Base-by-base conservation (phyloP, 2,113 vertebrate species). In the Labeo catla region DNA sequence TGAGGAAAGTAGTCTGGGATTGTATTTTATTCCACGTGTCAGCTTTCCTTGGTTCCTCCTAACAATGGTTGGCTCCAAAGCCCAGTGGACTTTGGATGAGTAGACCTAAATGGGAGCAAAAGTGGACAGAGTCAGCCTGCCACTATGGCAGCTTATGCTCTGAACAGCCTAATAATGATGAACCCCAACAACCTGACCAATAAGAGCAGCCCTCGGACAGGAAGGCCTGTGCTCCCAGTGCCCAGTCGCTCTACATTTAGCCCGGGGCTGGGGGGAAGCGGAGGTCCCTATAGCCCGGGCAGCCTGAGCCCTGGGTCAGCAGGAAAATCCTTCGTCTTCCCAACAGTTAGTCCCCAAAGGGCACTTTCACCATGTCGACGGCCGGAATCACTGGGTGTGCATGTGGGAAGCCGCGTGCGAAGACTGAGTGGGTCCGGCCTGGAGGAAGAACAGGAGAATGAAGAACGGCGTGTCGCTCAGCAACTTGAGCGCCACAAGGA, bases 401-500 rank as follows among this genome's bases (percentile, higher is more conserved):
- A 94, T 86, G 93, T 95, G 89, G 93, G 95, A 89, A 91, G 92
- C 88, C 91, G 94, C 7, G 93, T 95, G 77, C 90, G 96, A 54
- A 92, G 94, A 49, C 92, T 94, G 61, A 95, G 95, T 76, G 92
- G 92, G 15, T 89, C 88, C 34, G 84, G 89, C 54, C 84, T 85
- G 1, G 86, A 86, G 80, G 87, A 86, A 78, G 87, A 88, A 45
- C 87, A 89, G 63, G 57, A 84, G 86, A 92, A 50, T 63, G 89
- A 84, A 91, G 86, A 81, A 65, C 93, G 94, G 86, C 95, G 95
- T 9, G 93, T 95, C 16, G 94, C 93, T 65, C 95, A 96, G 86
- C 94, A 95, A 87, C 95, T 96, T 19, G 95, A 96, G 85, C 93
- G 95, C 8, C 91, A 93, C 91, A 88, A 90, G 65, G 97, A 99